Evolutionary conservation across 2,888 invertebrate species (phyloP).

Genomic region (Apodemia mormo): DNA sequence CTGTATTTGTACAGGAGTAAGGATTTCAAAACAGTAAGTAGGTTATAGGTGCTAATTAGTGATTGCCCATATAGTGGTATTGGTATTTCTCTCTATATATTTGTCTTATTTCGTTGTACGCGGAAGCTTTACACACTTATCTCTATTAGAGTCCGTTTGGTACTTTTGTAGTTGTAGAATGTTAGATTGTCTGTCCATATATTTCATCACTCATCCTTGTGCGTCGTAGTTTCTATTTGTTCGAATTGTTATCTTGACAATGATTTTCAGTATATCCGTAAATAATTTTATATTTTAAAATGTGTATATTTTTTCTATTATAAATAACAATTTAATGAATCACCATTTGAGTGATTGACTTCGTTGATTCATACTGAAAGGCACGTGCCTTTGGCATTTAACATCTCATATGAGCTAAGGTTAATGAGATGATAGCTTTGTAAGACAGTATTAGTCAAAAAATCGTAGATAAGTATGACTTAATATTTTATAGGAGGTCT

Average conservation of each 20-base stretch:
- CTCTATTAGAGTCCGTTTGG: not conserved
- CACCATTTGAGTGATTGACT: not conserved
- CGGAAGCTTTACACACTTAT: not conserved
- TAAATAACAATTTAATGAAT: not conserved
- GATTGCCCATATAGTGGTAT: not conserved
- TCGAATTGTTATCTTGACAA: constrained; percentile 9
- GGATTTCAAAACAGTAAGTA: constrained; percentile 12
- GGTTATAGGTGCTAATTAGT: constrained; percentile 12
- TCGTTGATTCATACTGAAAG: not conserved
- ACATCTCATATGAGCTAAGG: not conserved
- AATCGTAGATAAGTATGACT: not conserved
- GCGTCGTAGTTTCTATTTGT: constrained; percentile 11
- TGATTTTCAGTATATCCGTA: not conserved
- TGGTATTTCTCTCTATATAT: not conserved
- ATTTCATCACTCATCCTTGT: not conserved
- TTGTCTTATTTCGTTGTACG: not conserved
- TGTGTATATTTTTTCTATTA: not conserved
- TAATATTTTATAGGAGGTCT: not conserved
- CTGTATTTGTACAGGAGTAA: not conserved
- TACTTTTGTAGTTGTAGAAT: not conserved
- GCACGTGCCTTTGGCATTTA: constrained; percentile 17
- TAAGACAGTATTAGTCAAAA: not conserved
- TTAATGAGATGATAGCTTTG: not conserved
- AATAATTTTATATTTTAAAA: not conserved
- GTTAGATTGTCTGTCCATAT: constrained; percentile 11